Percentiles rank a stretch among this genome's conserved stretches.
Conservation (phyloP, 2,113 vertebrate species). For the Mastomys coucha region DNA sequence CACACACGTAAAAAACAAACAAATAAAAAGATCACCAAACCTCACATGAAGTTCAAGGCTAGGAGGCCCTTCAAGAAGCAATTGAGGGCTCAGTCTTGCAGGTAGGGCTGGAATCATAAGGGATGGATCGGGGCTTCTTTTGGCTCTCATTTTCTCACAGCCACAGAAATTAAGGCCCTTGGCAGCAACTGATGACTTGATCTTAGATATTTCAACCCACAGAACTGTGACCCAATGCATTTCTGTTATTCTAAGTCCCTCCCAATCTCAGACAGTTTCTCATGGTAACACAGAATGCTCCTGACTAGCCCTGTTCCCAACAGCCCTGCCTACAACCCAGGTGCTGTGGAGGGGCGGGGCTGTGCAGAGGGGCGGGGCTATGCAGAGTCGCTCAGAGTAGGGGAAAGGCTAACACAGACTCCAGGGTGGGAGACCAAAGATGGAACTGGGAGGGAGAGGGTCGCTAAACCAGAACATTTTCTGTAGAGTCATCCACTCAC, state of each 20-base stretch:
- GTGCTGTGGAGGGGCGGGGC: not conserved
- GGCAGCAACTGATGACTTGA: no score
- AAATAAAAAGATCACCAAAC: not conserved
- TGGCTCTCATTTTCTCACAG: not conserved
- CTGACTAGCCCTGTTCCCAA: accelerated
- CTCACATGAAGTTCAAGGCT: not conserved
- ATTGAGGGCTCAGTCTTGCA: not conserved
- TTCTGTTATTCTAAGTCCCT: not conserved
- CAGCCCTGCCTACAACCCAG: not conserved
- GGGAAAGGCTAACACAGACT: not conserved
- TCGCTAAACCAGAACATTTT: not conserved
- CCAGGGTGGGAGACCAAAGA: not conserved
- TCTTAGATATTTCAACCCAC: not conserved
- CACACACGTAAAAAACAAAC: no score
- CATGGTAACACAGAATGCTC: not conserved
- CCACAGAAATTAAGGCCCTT: not conserved
- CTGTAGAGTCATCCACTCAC: not conserved
- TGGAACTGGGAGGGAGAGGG: not conserved
- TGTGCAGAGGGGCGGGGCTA: not conserved
- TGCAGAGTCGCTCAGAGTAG: not conserved
- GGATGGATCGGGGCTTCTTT: not conserved
- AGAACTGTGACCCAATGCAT: no score
- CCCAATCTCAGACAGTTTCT: not conserved
- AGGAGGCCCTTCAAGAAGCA: not conserved
- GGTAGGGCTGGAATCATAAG: not conserved